Evolutionary conservation across 2,797 vertebrate species (phyloP), one percentile per base, ranked within the genome.

Genomic region (Phrynocephalus vlangalii): DNA sequence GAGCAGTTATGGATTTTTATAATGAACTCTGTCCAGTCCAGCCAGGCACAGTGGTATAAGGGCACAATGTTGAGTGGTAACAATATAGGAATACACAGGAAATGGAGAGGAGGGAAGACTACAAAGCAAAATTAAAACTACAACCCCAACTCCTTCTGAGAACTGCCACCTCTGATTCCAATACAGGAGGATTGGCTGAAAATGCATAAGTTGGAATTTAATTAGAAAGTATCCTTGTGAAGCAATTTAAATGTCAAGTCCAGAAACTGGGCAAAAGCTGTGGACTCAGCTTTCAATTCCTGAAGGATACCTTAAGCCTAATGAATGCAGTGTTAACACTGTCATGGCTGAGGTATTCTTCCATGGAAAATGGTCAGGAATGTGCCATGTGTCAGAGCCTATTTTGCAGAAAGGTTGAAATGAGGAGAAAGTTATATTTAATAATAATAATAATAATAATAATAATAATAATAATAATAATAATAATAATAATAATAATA

Each of bases 11-110:
- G 78, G 78, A 95, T 93, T 95, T 93, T 90, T 92, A 91, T 94
- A 93, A 91, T 84, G 72, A 88, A 95, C 94, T 91, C 91, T 90
- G 86, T 77, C 92, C 89, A 92, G 92, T 52, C 33, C 33, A 33
- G 33, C 33, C 33, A 92, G 90, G 82, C 77, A 93, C 90, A 94
- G 87, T 24, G 82, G 87, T 7, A 38, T 72, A 91, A 94, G 60
- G 93, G 88, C 0, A 88, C 88, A 92, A 70, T 9, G 87, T 77
- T 88, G 86, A 56, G 73, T 73, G 88, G 89, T 68, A 94, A 76
- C 71, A 91, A 89, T 13, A 85, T 0, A 0, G 68, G 56, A 60
- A 89, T 72, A 93, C 86, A 85, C 83, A 85, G 89, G 88, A 92
- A 33, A 85, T 44, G 70, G 79, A 90, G 10, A 13, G 52, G 52